Conservation (phyloP, 2,888 invertebrate genomes). For the Himalopsyche tibetana region DNA sequence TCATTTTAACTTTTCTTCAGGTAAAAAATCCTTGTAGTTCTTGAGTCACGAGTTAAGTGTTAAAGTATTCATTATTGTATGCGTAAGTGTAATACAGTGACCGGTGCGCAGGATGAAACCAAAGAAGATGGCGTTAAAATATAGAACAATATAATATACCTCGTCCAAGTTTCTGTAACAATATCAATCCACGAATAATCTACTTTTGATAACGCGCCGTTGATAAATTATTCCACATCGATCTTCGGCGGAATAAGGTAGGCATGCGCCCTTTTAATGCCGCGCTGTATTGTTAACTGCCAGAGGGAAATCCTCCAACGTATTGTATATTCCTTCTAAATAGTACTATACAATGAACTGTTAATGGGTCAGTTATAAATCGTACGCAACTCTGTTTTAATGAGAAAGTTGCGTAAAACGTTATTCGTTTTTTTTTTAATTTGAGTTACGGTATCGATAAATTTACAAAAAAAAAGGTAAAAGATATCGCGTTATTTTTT, state of each 20-base stretch:
- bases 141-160: neutral
- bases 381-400: constrained; percentile 3
- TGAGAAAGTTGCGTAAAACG: constrained; percentile 1
- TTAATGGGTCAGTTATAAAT: constrained; percentile 37
- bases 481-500: neutral
- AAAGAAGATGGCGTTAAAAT: neutral
- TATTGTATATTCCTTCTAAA: constrained; percentile 14
- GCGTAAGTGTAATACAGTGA: too few species aligned
- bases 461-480: neutral
- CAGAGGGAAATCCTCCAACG: neutral
- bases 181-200: constrained; percentile 49
- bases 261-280: constrained; percentile 18
- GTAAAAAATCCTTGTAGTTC: too few species aligned
- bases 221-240: constrained; percentile 50
- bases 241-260: constrained; percentile 15
- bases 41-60: too few species aligned
- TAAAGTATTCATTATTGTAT: too few species aligned
- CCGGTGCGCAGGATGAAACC: too few species aligned
- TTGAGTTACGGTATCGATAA: constrained; percentile 1
- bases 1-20: too few species aligned
- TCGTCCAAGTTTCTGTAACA: constrained; percentile 37
- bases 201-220: constrained; percentile 46
- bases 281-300: constrained; percentile 15
- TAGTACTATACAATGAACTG: constrained; percentile 3
- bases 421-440: neutral